These are phyloP conservation scores for Talpa occidentalis DNA, from an alignment of 2,113 vertebrate genomes.

Conservation along the genomic window DNA sequence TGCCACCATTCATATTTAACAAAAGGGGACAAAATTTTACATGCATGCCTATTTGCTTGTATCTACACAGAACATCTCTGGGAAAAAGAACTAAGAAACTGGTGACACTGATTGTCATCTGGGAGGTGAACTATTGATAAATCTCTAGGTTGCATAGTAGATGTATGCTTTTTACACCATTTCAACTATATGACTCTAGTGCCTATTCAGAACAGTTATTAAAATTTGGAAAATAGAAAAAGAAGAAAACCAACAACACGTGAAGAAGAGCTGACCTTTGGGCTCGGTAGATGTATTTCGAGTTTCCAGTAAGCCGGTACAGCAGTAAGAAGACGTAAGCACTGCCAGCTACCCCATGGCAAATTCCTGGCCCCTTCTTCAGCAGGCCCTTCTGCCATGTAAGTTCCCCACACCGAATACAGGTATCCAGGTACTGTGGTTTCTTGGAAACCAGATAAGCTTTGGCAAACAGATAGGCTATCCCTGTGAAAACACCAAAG, in stretches of 20 bases:
- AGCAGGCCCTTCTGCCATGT: constrained; percentile 94
- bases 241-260: not conserved
- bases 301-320: constrained; percentile 92
- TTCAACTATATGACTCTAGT: constrained; percentile 9
- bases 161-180: not conserved
- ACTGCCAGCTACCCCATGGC: constrained; percentile 92
- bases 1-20: constrained; percentile 1
- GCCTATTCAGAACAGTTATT: constrained; percentile 13
- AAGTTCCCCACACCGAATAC: constrained; percentile 93
- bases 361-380: constrained; percentile 95
- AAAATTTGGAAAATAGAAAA: not conserved
- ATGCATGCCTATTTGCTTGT: not conserved
- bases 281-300: constrained; percentile 93
- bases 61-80: not conserved
- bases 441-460: constrained; percentile 94
- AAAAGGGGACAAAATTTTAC: not conserved
- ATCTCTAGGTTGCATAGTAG: not conserved
- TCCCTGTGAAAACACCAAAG: constrained; percentile 87
- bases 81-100: constrained; percentile 21
- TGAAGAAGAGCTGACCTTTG: constrained; percentile 88
- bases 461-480: constrained; percentile 94
- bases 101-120: not conserved
- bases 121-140: not conserved
- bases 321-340: constrained; percentile 94
- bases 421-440: constrained; percentile 94